phyloP scores from a whole-genome alignment of 2,113 vertebrate genomes.

The Nanorana parkeri region DNA sequence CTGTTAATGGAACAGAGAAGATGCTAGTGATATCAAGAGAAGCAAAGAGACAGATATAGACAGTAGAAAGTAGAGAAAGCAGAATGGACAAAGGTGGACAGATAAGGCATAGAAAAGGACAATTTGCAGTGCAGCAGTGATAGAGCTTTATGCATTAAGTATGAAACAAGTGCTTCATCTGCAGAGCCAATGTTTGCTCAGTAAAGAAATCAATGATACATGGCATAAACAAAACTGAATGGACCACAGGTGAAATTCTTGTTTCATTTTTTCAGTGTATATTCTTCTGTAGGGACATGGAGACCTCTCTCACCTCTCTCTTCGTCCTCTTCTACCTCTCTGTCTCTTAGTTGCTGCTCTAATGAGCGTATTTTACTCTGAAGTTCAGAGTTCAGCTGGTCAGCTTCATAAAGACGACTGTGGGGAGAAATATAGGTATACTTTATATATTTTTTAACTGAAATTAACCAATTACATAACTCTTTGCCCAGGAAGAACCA shows the following conservation, averaged over 20 bases:
- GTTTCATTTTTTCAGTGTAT: constrained; percentile 6
- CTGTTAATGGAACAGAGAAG: background rate
- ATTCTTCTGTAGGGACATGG: background rate
- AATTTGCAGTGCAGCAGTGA: constrained; percentile 17
- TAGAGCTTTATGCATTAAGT: background rate
- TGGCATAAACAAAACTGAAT: background rate
- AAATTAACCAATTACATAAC: too few relatives aligned
- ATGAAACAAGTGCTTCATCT: too few relatives aligned
- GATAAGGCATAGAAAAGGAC: background rate
- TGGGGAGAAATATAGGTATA: background rate
- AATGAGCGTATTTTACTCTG: constrained; percentile 42
- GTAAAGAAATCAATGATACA: background rate
- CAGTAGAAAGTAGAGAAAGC: background rate
- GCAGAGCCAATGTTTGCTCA: too few relatives aligned
- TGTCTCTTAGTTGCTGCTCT: constrained; percentile 35
- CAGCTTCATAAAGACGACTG: constrained; percentile 49
- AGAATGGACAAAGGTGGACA: background rate
- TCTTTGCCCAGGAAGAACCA: too few relatives aligned
- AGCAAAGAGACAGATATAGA: background rate
- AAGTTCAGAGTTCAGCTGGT: constrained; percentile 46
- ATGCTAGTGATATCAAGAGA: background rate
- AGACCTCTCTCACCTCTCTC: constrained; percentile 21
- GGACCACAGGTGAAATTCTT: background rate
- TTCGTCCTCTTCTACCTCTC: background rate
- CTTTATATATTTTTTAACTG: too few relatives aligned